These are phyloP conservation scores for Origma solitaria DNA, from an alignment of 2,113 vertebrate species.

Conservation along the genomic window DNA sequence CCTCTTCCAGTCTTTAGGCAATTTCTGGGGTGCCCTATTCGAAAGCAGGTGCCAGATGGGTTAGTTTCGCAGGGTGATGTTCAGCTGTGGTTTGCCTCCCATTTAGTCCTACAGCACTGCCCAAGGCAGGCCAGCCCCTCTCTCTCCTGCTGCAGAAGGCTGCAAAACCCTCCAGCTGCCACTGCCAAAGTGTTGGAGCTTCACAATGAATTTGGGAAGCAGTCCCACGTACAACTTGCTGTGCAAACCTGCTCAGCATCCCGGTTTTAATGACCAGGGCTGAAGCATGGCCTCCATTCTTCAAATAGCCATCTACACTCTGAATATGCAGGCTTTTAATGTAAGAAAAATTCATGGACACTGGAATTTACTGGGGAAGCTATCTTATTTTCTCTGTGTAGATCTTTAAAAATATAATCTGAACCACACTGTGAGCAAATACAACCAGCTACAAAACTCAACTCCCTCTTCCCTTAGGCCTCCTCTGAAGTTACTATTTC, in stretches of 20 bases:
- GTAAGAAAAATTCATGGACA: neutral
- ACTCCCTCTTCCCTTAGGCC: neutral
- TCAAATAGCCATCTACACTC: neutral
- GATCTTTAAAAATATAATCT: neutral
- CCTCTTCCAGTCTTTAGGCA: neutral
- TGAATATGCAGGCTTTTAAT: no score
- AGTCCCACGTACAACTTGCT: accelerated
- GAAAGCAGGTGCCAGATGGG: neutral
- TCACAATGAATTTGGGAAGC: neutral
- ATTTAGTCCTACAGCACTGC: neutral
- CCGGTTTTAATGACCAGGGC: neutral
- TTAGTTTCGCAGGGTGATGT: neutral
- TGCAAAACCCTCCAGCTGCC: neutral
- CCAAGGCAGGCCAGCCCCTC: neutral
- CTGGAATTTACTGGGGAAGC: neutral
- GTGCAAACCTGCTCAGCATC: neutral
- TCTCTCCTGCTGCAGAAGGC: neutral
- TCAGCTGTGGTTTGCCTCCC: neutral
- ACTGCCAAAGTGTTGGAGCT: neutral
- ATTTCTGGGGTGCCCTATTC: neutral
- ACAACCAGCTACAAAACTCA: neutral
- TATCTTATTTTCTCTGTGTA: neutral
- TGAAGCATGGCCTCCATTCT: neutral
- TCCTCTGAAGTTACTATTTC: neutral
- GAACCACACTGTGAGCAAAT: neutral